Conservation (phyloP, 2,888 invertebrate species). For the Limenitis camilla region DNA sequence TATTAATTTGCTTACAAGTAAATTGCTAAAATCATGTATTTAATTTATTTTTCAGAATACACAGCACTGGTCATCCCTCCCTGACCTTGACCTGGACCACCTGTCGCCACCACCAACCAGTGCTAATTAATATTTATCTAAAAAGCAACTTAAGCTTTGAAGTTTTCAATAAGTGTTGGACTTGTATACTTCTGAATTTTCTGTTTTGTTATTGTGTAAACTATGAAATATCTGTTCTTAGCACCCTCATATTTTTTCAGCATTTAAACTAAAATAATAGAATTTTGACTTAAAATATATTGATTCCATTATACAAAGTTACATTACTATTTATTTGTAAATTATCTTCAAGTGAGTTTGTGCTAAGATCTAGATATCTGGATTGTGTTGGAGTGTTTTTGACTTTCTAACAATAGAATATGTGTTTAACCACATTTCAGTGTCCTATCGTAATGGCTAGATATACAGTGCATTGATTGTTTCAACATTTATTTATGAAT, state of each 20-base stretch:
- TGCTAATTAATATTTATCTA: conserved; percentile 43
- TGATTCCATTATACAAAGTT: no score
- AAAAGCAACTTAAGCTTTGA: conserved; percentile 46
- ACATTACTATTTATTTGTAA: no score
- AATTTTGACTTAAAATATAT: no score
- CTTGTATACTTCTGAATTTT: conserved; percentile 43
- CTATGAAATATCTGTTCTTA: conserved; percentile 50
- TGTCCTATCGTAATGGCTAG: conserved; percentile 54
- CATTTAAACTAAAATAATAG: no score
- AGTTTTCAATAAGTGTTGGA: conserved; percentile 39
- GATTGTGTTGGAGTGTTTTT: conserved; percentile 63
- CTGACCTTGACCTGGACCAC: conserved; percentile 41
- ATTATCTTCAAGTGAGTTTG: conserved; percentile 26
- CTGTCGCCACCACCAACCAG: conserved; percentile 55
- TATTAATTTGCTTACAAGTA: no score
- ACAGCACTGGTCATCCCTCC: conserved; percentile 57
- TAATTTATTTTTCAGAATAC: conserved; percentile 61
- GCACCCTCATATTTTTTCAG: conserved; percentile 33
- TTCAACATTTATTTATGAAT: conserved; percentile 5
- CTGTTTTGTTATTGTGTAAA: conserved; percentile 42
- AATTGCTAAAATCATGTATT: no score
- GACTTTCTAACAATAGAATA: conserved; percentile 49
- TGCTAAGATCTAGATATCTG: conserved; percentile 51
- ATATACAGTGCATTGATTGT: conserved; percentile 39
- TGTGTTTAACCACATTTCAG: conserved; percentile 45